phyloP scores from a whole-genome alignment of 2,888 invertebrate species.

The Sthenelais limicola region DNA sequence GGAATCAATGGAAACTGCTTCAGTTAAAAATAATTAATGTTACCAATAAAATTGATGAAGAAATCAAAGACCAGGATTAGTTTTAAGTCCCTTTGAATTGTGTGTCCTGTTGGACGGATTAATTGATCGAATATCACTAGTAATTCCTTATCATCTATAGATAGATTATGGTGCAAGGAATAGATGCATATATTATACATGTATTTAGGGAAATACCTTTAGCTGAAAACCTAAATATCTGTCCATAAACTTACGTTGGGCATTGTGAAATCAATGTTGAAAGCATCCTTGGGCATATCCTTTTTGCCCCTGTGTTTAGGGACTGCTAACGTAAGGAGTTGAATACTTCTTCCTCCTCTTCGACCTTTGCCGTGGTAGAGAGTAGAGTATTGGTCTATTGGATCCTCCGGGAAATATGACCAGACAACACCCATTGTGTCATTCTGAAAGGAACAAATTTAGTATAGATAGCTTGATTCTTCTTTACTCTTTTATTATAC shows the following conservation, averaged over 20 bases:
- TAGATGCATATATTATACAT: too few relatives aligned
- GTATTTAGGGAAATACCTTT: neutral
- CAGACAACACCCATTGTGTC: constrained; percentile 37
- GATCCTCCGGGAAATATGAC: constrained; percentile 28
- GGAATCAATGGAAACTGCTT: too few relatives aligned
- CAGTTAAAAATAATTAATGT: too few relatives aligned
- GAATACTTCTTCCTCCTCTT: constrained; percentile 8
- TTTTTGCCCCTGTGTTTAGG: neutral
- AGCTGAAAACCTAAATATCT: neutral
- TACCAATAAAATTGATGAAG: too few relatives aligned
- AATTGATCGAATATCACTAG: too few relatives aligned
- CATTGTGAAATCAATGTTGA: constrained; percentile 35
- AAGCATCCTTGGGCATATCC: constrained; percentile 2
- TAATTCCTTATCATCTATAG: too few relatives aligned
- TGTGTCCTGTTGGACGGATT: too few relatives aligned
- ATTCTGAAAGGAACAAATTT: constrained; percentile 21
- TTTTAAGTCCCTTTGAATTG: too few relatives aligned
- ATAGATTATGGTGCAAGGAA: too few relatives aligned
- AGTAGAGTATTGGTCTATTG: neutral
- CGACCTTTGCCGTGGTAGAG: constrained; percentile 26
- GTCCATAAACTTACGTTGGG: constrained; percentile 17
- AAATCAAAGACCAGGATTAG: too few relatives aligned
- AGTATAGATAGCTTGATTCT: too few relatives aligned
- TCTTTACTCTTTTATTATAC: too few relatives aligned
- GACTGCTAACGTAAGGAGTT: constrained; percentile 12